Conservation (phyloP, 2,888 invertebrate species). For the Tipula unca region DNA sequence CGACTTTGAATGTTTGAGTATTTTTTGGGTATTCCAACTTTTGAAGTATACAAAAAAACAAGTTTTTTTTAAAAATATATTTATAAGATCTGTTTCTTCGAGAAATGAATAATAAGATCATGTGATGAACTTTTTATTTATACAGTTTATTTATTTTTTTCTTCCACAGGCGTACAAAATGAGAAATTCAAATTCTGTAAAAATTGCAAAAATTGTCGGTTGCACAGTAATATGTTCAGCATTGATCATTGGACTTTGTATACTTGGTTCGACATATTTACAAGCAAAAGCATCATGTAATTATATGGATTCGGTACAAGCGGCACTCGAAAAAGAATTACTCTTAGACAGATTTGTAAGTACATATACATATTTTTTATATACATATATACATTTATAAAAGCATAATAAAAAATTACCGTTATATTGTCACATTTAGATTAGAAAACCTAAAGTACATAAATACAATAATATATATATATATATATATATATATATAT, state of each 20-base stretch:
- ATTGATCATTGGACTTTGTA: conserved; percentile 71
- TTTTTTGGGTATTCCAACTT: not conserved
- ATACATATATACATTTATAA: not conserved
- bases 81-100: not conserved
- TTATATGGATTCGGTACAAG: conserved; percentile 50
- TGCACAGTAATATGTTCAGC: conserved; percentile 73
- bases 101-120: not conserved
- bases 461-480: too few relatives aligned
- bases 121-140: conserved; percentile 20
- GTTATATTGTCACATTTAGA: not conserved
- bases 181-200: conserved; percentile 65
- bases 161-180: conserved; percentile 66
- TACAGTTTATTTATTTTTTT: conserved; percentile 25
- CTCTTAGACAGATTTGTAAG: conserved; percentile 47
- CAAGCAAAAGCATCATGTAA: conserved; percentile 73
- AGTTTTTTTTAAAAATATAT: not conserved
- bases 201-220: conserved; percentile 78
- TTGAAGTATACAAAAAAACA: not conserved
- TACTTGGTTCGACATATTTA: conserved; percentile 75
- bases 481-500: too few relatives aligned
- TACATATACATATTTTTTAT: not conserved
- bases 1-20: not conserved
- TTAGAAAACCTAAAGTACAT: not conserved
- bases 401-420: not conserved
- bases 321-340: conserved; percentile 58